Evolutionary conservation across 2,113 vertebrate genomes (phyloP).

Genomic region (Toxotes chatareus): DNA sequence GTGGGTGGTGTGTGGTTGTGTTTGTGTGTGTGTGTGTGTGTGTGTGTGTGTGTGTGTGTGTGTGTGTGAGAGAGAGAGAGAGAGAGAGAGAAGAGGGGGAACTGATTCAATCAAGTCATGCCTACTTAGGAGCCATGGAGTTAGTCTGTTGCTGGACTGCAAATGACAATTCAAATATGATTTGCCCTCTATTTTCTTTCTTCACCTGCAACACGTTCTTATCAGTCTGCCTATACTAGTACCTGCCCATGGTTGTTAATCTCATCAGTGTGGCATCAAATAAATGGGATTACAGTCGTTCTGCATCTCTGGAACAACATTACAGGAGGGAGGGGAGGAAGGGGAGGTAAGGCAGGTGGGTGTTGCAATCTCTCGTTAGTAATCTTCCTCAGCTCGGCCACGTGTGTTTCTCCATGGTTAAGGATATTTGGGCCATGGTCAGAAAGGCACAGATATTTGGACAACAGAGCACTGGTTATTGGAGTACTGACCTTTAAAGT

Average conservation of each 20-base stretch:
- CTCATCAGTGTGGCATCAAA: conserved; percentile 34
- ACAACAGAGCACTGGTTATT: no score
- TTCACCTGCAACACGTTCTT: no score
- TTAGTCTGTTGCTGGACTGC: conserved; percentile 40
- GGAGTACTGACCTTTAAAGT: no score
- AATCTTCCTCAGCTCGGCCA: conserved; percentile 2
- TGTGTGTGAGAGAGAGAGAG: conserved; percentile 23
- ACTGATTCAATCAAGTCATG: conserved; percentile 58
- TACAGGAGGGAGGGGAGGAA: neutral
- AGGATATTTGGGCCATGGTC: neutral
- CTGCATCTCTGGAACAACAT: neutral
- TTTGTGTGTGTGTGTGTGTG: conserved; percentile 27
- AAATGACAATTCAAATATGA: conserved; percentile 33
- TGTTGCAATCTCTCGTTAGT: neutral
- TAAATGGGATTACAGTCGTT: conserved; percentile 39
- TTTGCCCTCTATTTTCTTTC: no score
- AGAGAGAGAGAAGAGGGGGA: neutral
- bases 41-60: conserved; percentile 36
- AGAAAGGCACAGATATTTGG: no score
- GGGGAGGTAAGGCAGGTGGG: neutral
- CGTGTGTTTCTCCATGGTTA: neutral
- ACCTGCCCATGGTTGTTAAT: conserved; percentile 32
- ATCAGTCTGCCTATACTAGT: conserved; percentile 8
- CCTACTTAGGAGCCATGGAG: conserved; percentile 45
- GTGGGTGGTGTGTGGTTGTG: conserved; percentile 28